Percentiles rank a stretch among this genome's conserved stretches.
Conservation (phyloP, 2,113 vertebrate genomes). For the Phainopepla nitens region DNA sequence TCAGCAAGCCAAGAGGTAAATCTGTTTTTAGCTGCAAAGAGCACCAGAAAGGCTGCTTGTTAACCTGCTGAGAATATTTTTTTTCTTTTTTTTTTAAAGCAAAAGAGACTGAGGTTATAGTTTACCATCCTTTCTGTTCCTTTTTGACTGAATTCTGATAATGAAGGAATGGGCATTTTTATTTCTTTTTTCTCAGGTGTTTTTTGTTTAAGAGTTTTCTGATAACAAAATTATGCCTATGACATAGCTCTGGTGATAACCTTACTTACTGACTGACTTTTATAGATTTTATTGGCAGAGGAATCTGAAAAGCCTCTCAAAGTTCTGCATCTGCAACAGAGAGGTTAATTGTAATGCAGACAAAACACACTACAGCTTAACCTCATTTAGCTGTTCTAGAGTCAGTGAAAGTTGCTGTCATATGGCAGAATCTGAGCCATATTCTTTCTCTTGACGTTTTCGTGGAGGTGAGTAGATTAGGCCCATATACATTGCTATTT, state of each 20-base stretch:
- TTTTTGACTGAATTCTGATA: background rate
- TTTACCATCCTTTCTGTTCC: background rate
- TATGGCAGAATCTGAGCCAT: background rate
- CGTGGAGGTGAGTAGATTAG: background rate
- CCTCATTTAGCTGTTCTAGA: background rate
- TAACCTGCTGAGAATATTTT: background rate
- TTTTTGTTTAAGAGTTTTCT: background rate
- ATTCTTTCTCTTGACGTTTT: background rate
- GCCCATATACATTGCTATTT: background rate
- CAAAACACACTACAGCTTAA: background rate
- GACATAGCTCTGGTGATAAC: background rate
- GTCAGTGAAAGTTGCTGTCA: background rate
- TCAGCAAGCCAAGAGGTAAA: background rate
- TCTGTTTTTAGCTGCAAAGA: conserved; percentile 14
- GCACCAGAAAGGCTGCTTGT: background rate
- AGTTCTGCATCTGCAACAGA: background rate
- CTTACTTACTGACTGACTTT: background rate
- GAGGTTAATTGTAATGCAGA: background rate
- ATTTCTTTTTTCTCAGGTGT: background rate
- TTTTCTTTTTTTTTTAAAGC: background rate
- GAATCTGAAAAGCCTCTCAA: background rate
- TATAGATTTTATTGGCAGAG: background rate
- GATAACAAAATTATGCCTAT: background rate
- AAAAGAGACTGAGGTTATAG: background rate
- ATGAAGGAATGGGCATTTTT: background rate